A percentile compares a stretch with the other conserved stretches of the same genome.
These are phyloP conservation scores for Dryobotodes eremita DNA, from an alignment of 2,888 invertebrate species.

Conservation along the genomic window DNA sequence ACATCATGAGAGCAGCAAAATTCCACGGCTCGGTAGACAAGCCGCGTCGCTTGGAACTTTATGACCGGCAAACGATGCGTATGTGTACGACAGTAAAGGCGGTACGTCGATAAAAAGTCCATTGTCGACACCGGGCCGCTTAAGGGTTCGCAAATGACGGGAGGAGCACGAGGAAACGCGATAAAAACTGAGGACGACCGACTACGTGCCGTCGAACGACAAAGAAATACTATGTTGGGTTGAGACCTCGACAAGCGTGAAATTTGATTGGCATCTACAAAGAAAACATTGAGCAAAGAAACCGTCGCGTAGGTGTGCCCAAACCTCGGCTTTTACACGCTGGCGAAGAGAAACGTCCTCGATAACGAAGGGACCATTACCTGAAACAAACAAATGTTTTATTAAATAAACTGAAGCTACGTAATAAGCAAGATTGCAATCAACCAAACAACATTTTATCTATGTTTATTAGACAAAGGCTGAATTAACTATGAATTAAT, in stretches of 20 bases:
- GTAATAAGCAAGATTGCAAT: slow-evolving; percentile 16
- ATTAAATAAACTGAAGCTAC: slow-evolving; percentile 33
- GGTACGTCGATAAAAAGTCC: slow-evolving; percentile 85
- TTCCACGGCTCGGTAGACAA: slow-evolving; percentile 77
- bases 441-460: slow-evolving; percentile 10
- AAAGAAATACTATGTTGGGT: slow-evolving; percentile 78
- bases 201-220: slow-evolving; percentile 74
- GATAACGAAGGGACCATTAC: slow-evolving; percentile 58
- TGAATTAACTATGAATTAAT: slow-evolving; percentile 41
- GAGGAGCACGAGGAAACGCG: slow-evolving; percentile 80
- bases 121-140: slow-evolving; percentile 83
- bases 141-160: slow-evolving; percentile 85
- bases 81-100: slow-evolving; percentile 81
- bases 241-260: slow-evolving; percentile 79
- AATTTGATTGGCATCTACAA: slow-evolving; percentile 80
- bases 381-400: slow-evolving; percentile 68
- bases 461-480: slow-evolving; percentile 23
- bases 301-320: slow-evolving; percentile 53
- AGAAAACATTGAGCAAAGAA: slow-evolving; percentile 71
- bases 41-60: slow-evolving; percentile 78
- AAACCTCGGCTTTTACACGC: slow-evolving; percentile 44
- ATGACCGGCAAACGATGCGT: slow-evolving; percentile 84
- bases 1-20: slow-evolving; percentile 76
- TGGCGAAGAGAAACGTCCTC: slow-evolving; percentile 33
- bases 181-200: slow-evolving; percentile 84